Base-by-base conservation (phyloP, 1,140 invertebrate species). In the Mesaphorura yosii region DNA sequence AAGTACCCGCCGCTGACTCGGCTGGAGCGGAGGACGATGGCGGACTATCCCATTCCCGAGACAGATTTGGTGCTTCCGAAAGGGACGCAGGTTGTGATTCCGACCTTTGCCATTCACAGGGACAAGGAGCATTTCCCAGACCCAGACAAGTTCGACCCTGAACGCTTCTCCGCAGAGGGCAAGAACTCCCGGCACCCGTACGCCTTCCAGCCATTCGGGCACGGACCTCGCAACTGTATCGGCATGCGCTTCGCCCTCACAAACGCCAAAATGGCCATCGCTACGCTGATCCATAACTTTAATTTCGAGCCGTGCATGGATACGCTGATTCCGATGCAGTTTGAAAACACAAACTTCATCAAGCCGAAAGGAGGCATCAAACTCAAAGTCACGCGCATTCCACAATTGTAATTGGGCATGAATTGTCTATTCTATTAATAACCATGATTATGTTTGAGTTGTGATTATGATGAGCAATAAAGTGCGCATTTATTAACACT, bases 81-180 rank as follows among this genome's bases (percentile, higher is more conserved):
- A 54, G 72, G 66, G 0, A 62, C 64, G 7, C 48, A 56, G 2
- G 61, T 73, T 1, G 47, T 53, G 10, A 57, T 70, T 5, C 65
- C 68, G 2, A 58, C 70, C 10, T 48, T 17, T 34, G 27, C 46
- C 7, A 48, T 48, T 26, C 46, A 48, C 19, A 7, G 37, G 15
- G 46, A 48, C 31, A 68, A 70, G 2, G 62, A 73, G 17, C 67
- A 72, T 55, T 81, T 70, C 66, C 68, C 72, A 7, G 66, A 79
- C 34, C 78, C 79, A 1, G 64, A 74, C 1, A 67, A 63, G 60
- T 81, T 82, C 62, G 69, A 76, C 52, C 79, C 79, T 1, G 76
- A 78, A 20, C 63, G 71, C 53, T 48, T 48, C 19, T 10, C 6
- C 12, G 10, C 25, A 7, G 46, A 48, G 20, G 27, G 19, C 29